Evolutionary conservation across 2,888 invertebrate species (phyloP).

Genomic region (Matsumyia berberina): DNA sequence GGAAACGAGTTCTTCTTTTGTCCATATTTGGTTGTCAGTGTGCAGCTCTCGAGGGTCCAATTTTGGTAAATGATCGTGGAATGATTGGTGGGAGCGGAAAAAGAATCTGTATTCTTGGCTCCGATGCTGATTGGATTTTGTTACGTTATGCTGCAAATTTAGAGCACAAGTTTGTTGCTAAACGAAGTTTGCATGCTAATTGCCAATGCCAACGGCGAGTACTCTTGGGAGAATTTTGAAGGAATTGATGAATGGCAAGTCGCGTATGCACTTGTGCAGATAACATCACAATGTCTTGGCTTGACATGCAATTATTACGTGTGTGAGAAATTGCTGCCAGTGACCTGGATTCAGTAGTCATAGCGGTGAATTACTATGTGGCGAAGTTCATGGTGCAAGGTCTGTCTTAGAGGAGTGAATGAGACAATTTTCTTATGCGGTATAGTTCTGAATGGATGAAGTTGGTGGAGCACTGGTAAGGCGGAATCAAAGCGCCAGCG

Average conservation of each 20-base stretch:
- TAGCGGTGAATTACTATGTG: constrained; percentile 45
- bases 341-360: constrained; percentile 55
- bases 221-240: constrained; percentile 30
- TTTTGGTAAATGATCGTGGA: constrained; percentile 61
- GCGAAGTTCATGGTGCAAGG: constrained; percentile 60
- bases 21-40: constrained; percentile 53
- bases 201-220: neutral
- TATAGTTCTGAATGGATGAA: neutral
- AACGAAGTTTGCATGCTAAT: neutral
- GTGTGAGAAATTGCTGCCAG: constrained; percentile 49
- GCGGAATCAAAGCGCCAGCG: too few species aligned
- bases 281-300: constrained; percentile 38
- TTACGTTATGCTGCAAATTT: constrained; percentile 7
- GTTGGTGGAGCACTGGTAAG: neutral
- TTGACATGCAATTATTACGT: constrained; percentile 50
- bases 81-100: constrained; percentile 59
- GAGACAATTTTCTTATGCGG: neutral
- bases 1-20: constrained; percentile 61
- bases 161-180: constrained; percentile 15
- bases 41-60: constrained; percentile 55
- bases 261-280: neutral
- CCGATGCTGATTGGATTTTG: neutral
- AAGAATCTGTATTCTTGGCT: neutral
- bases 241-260: constrained; percentile 37
- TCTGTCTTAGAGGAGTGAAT: constrained; percentile 2